Conservation (phyloP, 1,140 invertebrate genomes). For the Drosophila lini region DNA sequence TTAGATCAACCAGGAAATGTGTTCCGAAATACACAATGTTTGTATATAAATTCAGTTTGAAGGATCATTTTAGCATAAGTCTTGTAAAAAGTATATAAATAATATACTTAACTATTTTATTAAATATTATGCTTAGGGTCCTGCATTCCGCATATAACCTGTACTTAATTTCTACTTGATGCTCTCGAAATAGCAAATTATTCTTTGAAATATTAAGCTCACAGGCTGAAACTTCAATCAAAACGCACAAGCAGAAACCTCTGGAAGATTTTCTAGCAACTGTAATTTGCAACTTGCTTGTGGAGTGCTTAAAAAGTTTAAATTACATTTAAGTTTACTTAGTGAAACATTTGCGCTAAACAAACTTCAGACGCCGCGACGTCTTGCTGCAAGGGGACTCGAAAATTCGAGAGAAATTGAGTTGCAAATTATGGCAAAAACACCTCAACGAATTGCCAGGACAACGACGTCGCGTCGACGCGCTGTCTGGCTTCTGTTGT, state of each 20-base stretch:
- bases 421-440: conserved; percentile 49
- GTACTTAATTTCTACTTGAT: not conserved
- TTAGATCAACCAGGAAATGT: conserved; percentile 7
- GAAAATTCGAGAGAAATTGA: conserved; percentile 33
- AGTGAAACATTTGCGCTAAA: conserved; percentile 26
- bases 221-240: conserved; percentile 14
- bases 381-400: conserved; percentile 8
- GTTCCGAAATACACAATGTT: conserved; percentile 1
- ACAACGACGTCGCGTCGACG: conserved; percentile 47
- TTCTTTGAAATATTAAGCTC: not conserved
- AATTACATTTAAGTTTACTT: conserved; percentile 46
- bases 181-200: not conserved
- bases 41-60: not conserved
- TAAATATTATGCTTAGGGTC: not conserved
- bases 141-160: not conserved
- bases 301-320: conserved; percentile 43
- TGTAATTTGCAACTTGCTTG: conserved; percentile 17
- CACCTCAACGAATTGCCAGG: conserved; percentile 34
- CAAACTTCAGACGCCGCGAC: conserved; percentile 13
- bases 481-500: conserved; percentile 53
- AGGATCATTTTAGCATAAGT: not conserved
- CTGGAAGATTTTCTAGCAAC: conserved; percentile 2
- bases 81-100: not conserved
- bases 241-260: not conserved
- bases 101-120: not conserved